Evolutionary conservation across 2,113 vertebrate genomes (phyloP), one percentile per base, ranked within the genome.

Genomic region (Pelusios castaneus): DNA sequence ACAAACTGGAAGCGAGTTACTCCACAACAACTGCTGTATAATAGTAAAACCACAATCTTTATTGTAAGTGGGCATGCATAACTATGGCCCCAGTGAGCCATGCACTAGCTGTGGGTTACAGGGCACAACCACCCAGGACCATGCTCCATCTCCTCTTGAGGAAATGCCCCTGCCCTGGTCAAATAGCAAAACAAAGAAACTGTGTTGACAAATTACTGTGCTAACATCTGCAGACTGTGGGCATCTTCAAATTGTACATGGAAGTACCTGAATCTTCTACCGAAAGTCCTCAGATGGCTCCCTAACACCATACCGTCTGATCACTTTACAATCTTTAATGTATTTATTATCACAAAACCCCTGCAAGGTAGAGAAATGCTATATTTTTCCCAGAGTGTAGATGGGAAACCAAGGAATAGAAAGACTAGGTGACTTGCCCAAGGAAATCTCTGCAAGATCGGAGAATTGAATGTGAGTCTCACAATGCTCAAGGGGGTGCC

Each of bases 1-100:
- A 56, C 56, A 82, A 89, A 87, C 24, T 17, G 80, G 4, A 10
- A 75, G n/a, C 5, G 60, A 91, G 78, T 86, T 87, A 75, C 91
- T 84, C 51, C 73, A 31, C n/a, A 56, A 13, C 24, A 80, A 27
- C 51, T 58, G n/a, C 29, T 89, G 34, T 63, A 73, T 56, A 79
- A 17, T 82, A 25, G 56, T 91, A 67, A 89, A 79, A 75, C 7
- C 75, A 6, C 8, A 34, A 5, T n/a, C 29, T 34, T 63, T 67
- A n/a, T 19, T 67, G 31, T n/a, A 34, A n/a, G 31, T 63, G 34
- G 16, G 16, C 14, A 67, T 31, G 34, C 8, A 5, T 70, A 70
- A 70, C 19, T 73, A 25, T 38, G 70, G 5, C 70, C 38, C 70
- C 5, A 70, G 70, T 25, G 38, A 24, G n/a, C 11, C 70, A 41